Percentiles rank a stretch among this genome's conserved stretches.
Evolutionary conservation across 2,888 invertebrate genomes (phyloP).

Genomic region (Drosophila crucigera): DNA sequence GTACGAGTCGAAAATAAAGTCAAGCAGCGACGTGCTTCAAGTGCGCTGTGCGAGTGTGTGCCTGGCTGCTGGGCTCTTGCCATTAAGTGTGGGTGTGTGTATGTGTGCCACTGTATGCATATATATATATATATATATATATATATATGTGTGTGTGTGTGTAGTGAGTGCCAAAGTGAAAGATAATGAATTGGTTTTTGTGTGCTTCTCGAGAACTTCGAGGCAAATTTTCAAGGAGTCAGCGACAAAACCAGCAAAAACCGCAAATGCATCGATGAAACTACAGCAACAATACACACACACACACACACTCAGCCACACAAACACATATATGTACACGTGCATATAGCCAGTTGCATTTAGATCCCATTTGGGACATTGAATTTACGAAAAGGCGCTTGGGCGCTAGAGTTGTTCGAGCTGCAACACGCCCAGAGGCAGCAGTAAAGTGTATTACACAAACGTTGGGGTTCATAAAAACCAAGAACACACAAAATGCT

Average conservation of each 20-base stretch:
- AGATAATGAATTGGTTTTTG: constrained; percentile 78
- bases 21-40: constrained; percentile 78
- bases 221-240: constrained; percentile 43
- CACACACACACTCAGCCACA: not conserved
- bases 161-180: constrained; percentile 61
- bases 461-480: constrained; percentile 45
- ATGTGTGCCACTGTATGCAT: constrained; percentile 14
- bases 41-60: constrained; percentile 55
- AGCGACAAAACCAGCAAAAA: constrained; percentile 38
- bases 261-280: constrained; percentile 30
- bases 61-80: constrained; percentile 54
- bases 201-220: constrained; percentile 34
- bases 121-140: constrained; percentile 32
- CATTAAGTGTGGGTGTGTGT: constrained; percentile 26
- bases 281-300: constrained; percentile 14
- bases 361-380: constrained; percentile 21
- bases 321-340: constrained; percentile 5
- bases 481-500: constrained; percentile 32
- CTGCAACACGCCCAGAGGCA: not conserved
- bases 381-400: constrained; percentile 39
- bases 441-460: constrained; percentile 51
- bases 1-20: constrained; percentile 75
- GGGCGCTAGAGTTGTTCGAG: not conserved
- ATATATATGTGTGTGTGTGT: constrained; percentile 27
- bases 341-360: constrained; percentile 28